Conservation (phyloP, 2,888 invertebrate genomes). For the Sinelater perroti region DNA sequence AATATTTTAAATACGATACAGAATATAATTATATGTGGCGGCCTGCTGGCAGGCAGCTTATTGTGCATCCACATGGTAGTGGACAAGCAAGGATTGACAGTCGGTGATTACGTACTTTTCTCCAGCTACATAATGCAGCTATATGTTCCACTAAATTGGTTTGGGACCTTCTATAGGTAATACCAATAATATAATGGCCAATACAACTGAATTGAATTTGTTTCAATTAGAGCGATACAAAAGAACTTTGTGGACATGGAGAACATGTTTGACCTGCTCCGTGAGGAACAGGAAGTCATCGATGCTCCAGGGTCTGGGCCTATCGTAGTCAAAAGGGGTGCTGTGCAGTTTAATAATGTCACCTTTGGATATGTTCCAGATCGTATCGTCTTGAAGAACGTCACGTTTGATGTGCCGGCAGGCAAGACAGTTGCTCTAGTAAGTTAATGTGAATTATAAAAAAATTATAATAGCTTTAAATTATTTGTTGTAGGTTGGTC, state of each 20-base stretch:
- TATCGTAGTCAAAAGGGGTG: conserved; percentile 73
- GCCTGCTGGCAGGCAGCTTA: conserved; percentile 86
- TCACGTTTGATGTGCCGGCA: conserved; percentile 81
- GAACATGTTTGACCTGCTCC: conserved; percentile 96
- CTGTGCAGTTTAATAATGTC: conserved; percentile 89
- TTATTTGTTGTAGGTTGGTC: conserved; percentile 70
- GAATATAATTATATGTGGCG: conserved; percentile 87
- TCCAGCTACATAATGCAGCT: conserved; percentile 94
- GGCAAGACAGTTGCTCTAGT: conserved; percentile 87
- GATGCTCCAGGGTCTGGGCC: conserved; percentile 84
- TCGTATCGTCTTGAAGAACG: conserved; percentile 75
- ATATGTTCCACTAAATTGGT: conserved; percentile 96
- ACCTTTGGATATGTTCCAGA: conserved; percentile 89
- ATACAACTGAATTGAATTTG: too few species aligned
- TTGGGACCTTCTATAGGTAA: conserved; percentile 96
- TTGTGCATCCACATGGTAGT: conserved; percentile 90
- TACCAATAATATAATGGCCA: too few species aligned
- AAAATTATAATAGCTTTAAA: conserved; percentile 11
- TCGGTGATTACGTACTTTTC: conserved; percentile 96
- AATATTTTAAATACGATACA: conserved; percentile 92
- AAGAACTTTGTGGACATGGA: conserved; percentile 99
- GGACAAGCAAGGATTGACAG: conserved; percentile 71
- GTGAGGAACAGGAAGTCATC: conserved; percentile 85
- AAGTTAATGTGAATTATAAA: conserved; percentile 47
- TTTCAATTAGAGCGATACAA: conserved; percentile 88